Percentiles rank a stretch among this genome's conserved stretches.
These are phyloP conservation scores for Epizoanthus scotinus DNA, from an alignment of 92 coral and sea anemone genomes.

Conservation along the genomic window DNA sequence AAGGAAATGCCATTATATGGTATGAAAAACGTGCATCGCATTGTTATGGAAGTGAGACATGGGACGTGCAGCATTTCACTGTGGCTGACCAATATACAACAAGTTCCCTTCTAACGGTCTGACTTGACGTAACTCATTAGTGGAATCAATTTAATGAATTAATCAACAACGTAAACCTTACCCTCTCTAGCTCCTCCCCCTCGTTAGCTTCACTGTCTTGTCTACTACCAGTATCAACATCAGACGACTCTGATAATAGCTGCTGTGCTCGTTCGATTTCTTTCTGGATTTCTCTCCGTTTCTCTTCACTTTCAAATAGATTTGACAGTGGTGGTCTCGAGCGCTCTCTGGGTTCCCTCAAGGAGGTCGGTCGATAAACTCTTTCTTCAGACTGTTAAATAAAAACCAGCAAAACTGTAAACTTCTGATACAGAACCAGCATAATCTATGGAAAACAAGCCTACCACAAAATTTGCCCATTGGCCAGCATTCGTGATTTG, in stretches of 20 bases:
- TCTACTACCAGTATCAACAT: slow-evolving; percentile 54
- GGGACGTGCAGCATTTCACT: no score
- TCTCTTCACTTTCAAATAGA: slow-evolving; percentile 78
- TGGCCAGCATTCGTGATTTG: no score
- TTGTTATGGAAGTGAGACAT: no score
- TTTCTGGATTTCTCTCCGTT: slow-evolving; percentile 73
- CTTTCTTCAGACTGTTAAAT: slow-evolving; percentile 57
- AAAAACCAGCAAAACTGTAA: background rate
- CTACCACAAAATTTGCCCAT: no score
- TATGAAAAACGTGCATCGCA: no score
- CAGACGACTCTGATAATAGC: slow-evolving; percentile 44
- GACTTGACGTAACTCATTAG: no score
- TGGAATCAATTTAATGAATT: background rate
- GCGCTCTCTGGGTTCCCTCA: slow-evolving; percentile 74
- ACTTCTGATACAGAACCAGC: no score
- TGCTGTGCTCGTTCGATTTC: slow-evolving; percentile 85
- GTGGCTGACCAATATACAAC: no score
- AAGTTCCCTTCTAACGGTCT: no score
- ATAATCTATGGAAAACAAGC: no score
- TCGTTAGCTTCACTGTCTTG: slow-evolving; percentile 76
- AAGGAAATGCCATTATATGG: no score
- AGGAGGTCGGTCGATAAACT: slow-evolving; percentile 75
- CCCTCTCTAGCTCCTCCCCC: slow-evolving; percentile 85
- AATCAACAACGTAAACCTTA: slow-evolving; percentile 20
- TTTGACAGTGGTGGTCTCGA: slow-evolving; percentile 69